A percentile compares a stretch with the other conserved stretches of the same genome.
These are phyloP conservation scores for Anaspis maculata DNA, from an alignment of 2,888 invertebrate genomes.

Conservation along the genomic window DNA sequence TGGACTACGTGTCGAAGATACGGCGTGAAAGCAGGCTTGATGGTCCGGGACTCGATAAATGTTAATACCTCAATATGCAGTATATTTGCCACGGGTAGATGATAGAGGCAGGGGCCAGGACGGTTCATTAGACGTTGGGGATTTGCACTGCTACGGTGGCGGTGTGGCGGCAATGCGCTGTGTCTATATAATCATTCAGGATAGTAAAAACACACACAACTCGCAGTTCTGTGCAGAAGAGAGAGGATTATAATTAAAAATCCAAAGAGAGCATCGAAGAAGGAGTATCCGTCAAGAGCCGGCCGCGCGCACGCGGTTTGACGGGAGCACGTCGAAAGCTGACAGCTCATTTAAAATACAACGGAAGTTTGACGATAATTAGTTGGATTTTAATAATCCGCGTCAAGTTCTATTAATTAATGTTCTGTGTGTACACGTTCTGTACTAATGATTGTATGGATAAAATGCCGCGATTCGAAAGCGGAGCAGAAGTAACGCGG, in stretches of 20 bases:
- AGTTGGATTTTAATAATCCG: conserved; percentile 16
- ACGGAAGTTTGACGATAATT: conserved; percentile 16
- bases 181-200: too few relatives aligned
- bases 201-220: too few relatives aligned
- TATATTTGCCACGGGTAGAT: conserved; percentile 38
- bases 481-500: too few relatives aligned
- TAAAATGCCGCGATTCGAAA: too few relatives aligned
- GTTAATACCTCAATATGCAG: conserved; percentile 44
- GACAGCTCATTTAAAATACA: conserved; percentile 14
- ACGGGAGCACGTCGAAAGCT: conserved; percentile 10
- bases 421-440: too few relatives aligned
- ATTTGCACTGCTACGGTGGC: too few relatives aligned
- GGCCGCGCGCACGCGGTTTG: conserved; percentile 5
- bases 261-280: too few relatives aligned
- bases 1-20: conserved; percentile 28
- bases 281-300: too few relatives aligned
- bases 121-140: conserved; percentile 13
- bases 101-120: conserved; percentile 8
- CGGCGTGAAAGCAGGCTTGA: conserved; percentile 20
- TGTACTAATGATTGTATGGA: too few relatives aligned
- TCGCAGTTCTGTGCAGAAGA: too few relatives aligned
- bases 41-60: conserved; percentile 37
- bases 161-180: too few relatives aligned
- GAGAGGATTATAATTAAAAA: too few relatives aligned
- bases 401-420: conserved; percentile 14